Percentiles rank a stretch among this genome's conserved stretches.
Conservation (phyloP, 2,888 invertebrate species). For the Pasiphila rectangulata region DNA sequence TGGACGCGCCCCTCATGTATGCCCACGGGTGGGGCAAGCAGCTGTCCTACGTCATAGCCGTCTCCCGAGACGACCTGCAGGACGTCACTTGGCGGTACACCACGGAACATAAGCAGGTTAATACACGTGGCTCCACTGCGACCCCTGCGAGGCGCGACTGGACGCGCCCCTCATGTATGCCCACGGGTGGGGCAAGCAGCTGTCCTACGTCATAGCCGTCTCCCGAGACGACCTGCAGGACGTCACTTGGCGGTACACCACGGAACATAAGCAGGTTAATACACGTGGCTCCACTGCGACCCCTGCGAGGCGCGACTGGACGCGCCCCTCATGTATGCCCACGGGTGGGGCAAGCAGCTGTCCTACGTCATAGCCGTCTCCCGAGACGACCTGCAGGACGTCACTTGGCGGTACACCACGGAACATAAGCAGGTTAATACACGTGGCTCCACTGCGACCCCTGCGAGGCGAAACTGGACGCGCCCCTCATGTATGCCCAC, state of each 20-base stretch:
- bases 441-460: conserved; percentile 97
- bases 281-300: conserved; percentile 93
- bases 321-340: conserved; percentile 94
- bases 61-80: conserved; percentile 92
- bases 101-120: conserved; percentile 74
- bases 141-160: conserved; percentile 94
- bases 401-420: conserved; percentile 90
- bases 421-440: conserved; percentile 70
- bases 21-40: conserved; percentile 94
- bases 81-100: conserved; percentile 95
- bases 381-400: conserved; percentile 93
- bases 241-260: conserved; percentile 92
- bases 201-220: conserved; percentile 93
- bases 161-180: conserved; percentile 96
- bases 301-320: conserved; percentile 95
- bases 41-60: conserved; percentile 92
- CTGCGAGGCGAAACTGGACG: conserved; percentile 93
- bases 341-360: conserved; percentile 93
- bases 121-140: conserved; percentile 88
- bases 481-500: conserved; percentile 93
- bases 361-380: conserved; percentile 94
- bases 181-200: conserved; percentile 92
- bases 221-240: conserved; percentile 94
- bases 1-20: conserved; percentile 95
- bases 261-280: conserved; percentile 70